These are phyloP conservation scores for Actinia tenebrosa DNA, from an alignment of 64 coral and sea anemone genomes.

Conservation along the genomic window DNA sequence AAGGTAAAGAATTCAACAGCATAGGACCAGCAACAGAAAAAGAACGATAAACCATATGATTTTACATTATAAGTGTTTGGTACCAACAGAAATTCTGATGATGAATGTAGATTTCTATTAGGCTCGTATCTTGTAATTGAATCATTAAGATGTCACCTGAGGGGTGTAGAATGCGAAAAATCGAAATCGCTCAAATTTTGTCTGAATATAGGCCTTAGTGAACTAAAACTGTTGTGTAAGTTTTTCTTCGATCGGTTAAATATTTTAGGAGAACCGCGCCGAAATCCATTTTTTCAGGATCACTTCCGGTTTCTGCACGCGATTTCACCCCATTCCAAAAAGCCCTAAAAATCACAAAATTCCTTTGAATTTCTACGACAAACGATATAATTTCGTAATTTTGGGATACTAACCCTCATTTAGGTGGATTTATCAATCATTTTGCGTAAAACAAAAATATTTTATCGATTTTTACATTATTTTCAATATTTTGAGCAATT, in stretches of 20 bases:
- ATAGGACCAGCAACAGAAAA: no score
- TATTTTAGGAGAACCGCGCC: neutral
- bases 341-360: neutral
- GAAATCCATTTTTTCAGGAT: neutral
- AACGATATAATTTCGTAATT: neutral
- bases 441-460: neutral
- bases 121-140: no score
- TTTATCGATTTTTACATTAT: slow-evolving; percentile 10
- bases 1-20: no score
- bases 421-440: neutral
- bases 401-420: neutral
- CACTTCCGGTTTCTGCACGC: neutral
- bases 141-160: no score
- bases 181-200: no score
- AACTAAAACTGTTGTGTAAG: neutral
- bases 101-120: no score
- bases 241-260: neutral
- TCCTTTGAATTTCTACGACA: neutral
- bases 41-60: no score
- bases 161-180: no score
- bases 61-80: no score
- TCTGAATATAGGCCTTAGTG: no score
- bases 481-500: slow-evolving; percentile 6
- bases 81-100: no score
- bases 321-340: neutral